These are phyloP conservation scores for Galendromus occidentalis DNA, from an alignment of 1,140 invertebrate genomes.

Conservation along the genomic window DNA sequence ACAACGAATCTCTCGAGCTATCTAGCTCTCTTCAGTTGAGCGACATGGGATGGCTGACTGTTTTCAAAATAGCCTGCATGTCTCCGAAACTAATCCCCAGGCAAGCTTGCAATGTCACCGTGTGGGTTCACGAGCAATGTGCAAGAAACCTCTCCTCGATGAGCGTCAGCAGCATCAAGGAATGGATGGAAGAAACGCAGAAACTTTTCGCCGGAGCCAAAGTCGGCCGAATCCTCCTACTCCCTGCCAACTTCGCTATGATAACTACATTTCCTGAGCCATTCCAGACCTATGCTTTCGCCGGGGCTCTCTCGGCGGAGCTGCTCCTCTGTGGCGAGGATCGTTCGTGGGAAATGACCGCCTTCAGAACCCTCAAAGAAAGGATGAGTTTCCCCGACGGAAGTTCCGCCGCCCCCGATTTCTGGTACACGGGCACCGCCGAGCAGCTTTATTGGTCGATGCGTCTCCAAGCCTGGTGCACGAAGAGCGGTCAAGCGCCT, in stretches of 20 bases:
- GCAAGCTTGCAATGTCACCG: too few species aligned
- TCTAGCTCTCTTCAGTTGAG: too few species aligned
- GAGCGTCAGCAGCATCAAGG: background rate
- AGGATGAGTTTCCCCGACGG: background rate
- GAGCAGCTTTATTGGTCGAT: background rate
- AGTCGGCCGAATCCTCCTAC: background rate
- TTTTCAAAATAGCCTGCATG: too few species aligned
- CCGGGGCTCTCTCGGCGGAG: background rate
- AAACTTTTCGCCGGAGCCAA: background rate
- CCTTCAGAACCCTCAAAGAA: background rate
- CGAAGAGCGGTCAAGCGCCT: background rate
- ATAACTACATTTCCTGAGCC: background rate
- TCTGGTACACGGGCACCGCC: background rate
- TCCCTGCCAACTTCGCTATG: background rate
- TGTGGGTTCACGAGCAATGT: background rate
- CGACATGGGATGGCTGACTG: too few species aligned
- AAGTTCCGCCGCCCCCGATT: background rate
- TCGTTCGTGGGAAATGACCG: background rate
- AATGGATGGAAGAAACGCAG: background rate
- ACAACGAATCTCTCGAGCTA: too few species aligned
- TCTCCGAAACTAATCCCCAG: too few species aligned
- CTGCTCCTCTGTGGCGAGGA: background rate
- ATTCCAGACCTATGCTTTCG: background rate
- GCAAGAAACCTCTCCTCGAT: background rate
- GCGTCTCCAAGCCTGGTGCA: background rate